phyloP scores from a whole-genome alignment of 2,888 invertebrate genomes.

The Heliconius ethilla region DNA sequence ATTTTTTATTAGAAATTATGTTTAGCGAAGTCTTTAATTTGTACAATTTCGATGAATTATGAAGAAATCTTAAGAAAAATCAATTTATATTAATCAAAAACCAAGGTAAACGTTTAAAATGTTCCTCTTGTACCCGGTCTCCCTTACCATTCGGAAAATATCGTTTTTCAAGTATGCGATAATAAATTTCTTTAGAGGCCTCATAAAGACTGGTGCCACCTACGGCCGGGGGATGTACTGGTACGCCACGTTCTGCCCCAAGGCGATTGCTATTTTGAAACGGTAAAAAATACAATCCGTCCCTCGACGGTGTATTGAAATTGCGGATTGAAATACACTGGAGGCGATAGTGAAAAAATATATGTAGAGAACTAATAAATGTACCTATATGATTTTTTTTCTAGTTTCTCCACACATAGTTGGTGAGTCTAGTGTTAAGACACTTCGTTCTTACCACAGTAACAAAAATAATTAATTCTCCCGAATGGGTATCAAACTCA shows the following conservation, averaged over 20 bases:
- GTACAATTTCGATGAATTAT: too few relatives aligned
- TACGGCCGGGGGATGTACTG: constrained; percentile 47
- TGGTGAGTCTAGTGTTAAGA: background rate
- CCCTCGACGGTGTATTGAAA: constrained; percentile 70
- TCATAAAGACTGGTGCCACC: constrained; percentile 60
- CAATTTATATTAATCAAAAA: too few relatives aligned
- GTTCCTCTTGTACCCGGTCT: background rate
- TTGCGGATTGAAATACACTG: constrained; percentile 67
- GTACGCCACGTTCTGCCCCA: constrained; percentile 47
- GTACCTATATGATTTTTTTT: background rate
- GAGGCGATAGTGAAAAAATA: constrained; percentile 52
- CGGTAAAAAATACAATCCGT: constrained; percentile 65
- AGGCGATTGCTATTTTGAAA: constrained; percentile 72
- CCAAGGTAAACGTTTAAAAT: background rate
- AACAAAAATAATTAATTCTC: too few relatives aligned
- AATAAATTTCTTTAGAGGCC: constrained; percentile 67
- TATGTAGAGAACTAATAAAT: background rate
- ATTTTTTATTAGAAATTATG: background rate
- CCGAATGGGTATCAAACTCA: too few relatives aligned
- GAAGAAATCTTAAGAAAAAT: too few relatives aligned
- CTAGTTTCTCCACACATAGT: too few relatives aligned
- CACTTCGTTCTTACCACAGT: too few relatives aligned
- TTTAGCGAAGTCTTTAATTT: background rate
- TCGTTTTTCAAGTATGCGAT: constrained; percentile 63
- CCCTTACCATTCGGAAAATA: constrained; percentile 56